phyloP scores from a whole-genome alignment of 2,113 vertebrate genomes.

The Hepsetus odoe region DNA sequence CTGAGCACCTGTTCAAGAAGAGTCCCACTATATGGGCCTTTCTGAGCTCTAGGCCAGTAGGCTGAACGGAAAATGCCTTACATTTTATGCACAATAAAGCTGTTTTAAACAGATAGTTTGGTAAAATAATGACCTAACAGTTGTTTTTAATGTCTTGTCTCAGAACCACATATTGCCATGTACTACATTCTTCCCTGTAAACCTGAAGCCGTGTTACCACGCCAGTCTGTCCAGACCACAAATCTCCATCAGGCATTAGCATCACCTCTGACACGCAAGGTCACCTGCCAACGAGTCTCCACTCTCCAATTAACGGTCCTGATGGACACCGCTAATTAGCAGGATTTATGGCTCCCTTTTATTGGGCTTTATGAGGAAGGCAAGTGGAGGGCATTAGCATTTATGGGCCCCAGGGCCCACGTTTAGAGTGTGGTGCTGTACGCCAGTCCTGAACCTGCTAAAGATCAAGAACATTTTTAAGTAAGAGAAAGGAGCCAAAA shows the following conservation, averaged over 20 bases:
- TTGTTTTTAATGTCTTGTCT: neutral
- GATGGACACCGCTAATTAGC: conserved; percentile 82
- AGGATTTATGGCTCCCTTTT: conserved; percentile 80
- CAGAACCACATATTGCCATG: neutral
- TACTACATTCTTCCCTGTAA: neutral
- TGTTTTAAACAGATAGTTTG: neutral
- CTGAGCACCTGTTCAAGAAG: conserved; percentile 35
- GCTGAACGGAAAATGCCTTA: conserved; percentile 3
- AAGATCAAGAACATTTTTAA: conserved; percentile 35
- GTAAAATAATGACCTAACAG: neutral
- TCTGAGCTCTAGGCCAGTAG: neutral
- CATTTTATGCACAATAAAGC: neutral
- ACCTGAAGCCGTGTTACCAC: neutral
- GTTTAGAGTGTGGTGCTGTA: conserved; percentile 65
- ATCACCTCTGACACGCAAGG: conserved; percentile 72
- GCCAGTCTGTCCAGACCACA: conserved; percentile 42
- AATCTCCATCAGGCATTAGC: conserved; percentile 52
- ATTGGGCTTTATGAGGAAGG: conserved; percentile 81
- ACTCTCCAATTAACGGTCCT: conserved; percentile 82
- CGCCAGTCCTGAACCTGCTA: conserved; percentile 39
- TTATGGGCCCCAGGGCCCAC: conserved; percentile 74
- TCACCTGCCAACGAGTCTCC: conserved; percentile 76
- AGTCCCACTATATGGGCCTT: neutral
- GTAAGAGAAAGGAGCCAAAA: conserved; percentile 11
- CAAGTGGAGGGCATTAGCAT: conserved; percentile 80